A percentile compares a stretch with the other conserved stretches of the same genome.
These are phyloP conservation scores for Plagodis pulveraria DNA, from an alignment of 2,888 invertebrate genomes.

Conservation along the genomic window DNA sequence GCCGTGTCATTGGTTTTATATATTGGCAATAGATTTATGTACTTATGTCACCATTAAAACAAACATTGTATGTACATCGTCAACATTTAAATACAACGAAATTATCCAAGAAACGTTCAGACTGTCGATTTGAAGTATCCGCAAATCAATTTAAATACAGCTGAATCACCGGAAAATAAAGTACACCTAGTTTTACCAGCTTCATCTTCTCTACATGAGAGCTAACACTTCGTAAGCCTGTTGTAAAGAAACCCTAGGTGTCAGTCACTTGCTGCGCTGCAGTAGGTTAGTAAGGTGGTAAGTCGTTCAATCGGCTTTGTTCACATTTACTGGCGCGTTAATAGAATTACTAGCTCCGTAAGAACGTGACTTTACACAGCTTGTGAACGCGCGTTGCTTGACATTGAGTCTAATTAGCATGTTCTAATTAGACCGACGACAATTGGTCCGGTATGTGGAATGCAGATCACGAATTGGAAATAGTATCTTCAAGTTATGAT, in stretches of 20 bases:
- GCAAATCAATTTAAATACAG: not conserved
- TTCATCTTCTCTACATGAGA: slow-evolving; percentile 3
- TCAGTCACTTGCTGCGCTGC: slow-evolving; percentile 54
- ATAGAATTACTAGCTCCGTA: slow-evolving; percentile 62
- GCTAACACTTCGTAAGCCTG: slow-evolving; percentile 51
- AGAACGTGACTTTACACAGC: slow-evolving; percentile 42
- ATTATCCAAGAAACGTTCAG: too few species aligned
- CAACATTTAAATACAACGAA: too few species aligned
- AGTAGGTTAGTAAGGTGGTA: slow-evolving; percentile 43
- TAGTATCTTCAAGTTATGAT: too few species aligned
- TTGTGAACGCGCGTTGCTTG: slow-evolving; percentile 16
- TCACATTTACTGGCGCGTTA: slow-evolving; percentile 63
- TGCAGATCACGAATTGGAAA: too few species aligned
- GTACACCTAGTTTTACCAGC: slow-evolving; percentile 4
- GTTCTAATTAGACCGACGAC: slow-evolving; percentile 3
- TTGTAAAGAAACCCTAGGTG: slow-evolving; percentile 73
- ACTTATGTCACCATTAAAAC: too few species aligned
- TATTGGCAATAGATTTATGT: too few species aligned
- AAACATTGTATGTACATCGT: too few species aligned
- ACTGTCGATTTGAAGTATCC: too few species aligned
- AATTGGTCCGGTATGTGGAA: too few species aligned
- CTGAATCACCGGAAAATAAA: slow-evolving; percentile 9
- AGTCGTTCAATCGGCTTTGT: slow-evolving; percentile 75
- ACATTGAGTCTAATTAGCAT: slow-evolving; percentile 20
- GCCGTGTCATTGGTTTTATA: too few species aligned